These are phyloP conservation scores for Sigmodon hispidus DNA, from an alignment of 2,113 vertebrate genomes.

Conservation along the genomic window DNA sequence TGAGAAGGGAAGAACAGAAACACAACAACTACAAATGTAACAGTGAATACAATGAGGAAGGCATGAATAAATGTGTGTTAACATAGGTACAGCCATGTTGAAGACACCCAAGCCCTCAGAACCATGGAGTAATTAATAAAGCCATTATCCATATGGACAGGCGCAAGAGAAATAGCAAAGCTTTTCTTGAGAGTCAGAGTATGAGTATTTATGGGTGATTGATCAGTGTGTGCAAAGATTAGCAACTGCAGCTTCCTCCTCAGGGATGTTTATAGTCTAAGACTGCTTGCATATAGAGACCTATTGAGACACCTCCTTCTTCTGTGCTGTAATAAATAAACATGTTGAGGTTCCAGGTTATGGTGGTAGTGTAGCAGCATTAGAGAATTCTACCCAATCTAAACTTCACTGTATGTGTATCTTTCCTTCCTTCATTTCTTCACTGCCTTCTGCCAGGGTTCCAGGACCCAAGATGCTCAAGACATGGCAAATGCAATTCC, in stretches of 20 bases:
- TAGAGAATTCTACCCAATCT: background rate
- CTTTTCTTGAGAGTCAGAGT: background rate
- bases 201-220: background rate
- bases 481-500: background rate
- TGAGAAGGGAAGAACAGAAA: background rate
- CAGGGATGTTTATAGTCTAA: background rate
- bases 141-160: background rate
- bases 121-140: background rate
- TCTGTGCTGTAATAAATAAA: background rate
- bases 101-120: background rate
- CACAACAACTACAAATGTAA: background rate
- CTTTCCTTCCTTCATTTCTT: background rate
- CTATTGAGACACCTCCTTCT: background rate
- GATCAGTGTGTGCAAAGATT: background rate
- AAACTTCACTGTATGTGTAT: background rate
- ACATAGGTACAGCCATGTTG: background rate
- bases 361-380: background rate
- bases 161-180: background rate
- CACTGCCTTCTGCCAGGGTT: background rate
- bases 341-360: background rate
- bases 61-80: background rate
- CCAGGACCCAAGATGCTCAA: background rate
- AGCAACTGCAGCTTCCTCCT: background rate
- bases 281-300: background rate
- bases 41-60: background rate